Percentiles rank a stretch among this genome's conserved stretches.
Conservation (phyloP, 2,113 vertebrate species). For the Campylomormyrus numenius region DNA sequence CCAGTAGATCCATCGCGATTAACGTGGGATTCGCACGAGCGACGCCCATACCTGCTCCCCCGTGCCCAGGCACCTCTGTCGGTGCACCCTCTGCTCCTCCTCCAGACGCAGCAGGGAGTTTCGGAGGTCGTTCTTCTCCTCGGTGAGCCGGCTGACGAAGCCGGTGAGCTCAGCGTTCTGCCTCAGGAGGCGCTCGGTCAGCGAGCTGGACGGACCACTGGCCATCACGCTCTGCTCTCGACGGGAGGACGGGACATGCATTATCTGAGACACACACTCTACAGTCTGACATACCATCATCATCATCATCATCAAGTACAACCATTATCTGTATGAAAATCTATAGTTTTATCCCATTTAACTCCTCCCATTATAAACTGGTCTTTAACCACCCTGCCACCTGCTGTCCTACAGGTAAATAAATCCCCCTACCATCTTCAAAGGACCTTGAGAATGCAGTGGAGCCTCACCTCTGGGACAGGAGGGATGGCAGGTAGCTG, state of each 20-base stretch:
- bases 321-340: neutral
- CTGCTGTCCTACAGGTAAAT: neutral
- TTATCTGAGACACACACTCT: neutral
- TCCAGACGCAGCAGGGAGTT: constrained; percentile 77
- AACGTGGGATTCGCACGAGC: too few relatives aligned
- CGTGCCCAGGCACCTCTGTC: constrained; percentile 51
- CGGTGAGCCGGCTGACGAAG: constrained; percentile 81
- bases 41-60: constrained; percentile 42
- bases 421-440: neutral
- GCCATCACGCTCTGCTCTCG: constrained; percentile 52
- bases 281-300: neutral
- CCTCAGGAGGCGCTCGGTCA: constrained; percentile 81
- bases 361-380: neutral
- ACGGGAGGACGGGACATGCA: neutral
- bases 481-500: constrained; percentile 43
- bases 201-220: constrained; percentile 55
- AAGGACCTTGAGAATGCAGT: neutral
- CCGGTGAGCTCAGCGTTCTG: constrained; percentile 89
- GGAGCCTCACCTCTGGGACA: constrained; percentile 46
- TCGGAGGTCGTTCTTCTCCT: constrained; percentile 90
- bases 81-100: constrained; percentile 69
- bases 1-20: neutral
- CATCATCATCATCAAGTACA: neutral
- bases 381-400: neutral
- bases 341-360: neutral